Conservation (phyloP, 2,888 invertebrate species). For the Caenorhabditis sp. region DNA sequence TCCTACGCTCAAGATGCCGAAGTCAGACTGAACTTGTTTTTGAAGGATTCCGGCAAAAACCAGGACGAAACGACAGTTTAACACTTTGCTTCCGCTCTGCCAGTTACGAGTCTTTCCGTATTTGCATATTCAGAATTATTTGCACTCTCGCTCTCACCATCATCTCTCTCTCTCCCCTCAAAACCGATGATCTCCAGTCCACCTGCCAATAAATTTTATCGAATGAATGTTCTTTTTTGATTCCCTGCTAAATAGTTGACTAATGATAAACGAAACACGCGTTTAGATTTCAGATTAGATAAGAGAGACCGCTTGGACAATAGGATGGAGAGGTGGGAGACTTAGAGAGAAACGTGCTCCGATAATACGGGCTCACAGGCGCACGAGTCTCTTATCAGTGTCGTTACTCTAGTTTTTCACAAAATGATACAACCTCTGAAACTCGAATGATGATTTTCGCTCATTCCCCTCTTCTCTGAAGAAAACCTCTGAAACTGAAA, state of each 20-base stretch:
- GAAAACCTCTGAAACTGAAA: neutral
- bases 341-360: constrained; percentile 29
- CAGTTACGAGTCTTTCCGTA: constrained; percentile 16
- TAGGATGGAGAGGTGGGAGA: neutral
- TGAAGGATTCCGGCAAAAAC: constrained; percentile 62
- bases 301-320: constrained; percentile 3
- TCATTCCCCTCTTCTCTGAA: constrained; percentile 3
- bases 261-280: constrained; percentile 3
- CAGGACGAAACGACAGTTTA: constrained; percentile 73
- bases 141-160: neutral
- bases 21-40: constrained; percentile 71
- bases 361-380: constrained; percentile 19
- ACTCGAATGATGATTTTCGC: neutral
- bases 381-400: constrained; percentile 14
- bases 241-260: neutral
- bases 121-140: constrained; percentile 7
- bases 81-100: neutral
- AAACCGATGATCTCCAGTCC: constrained; percentile 12
- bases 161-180: constrained; percentile 2
- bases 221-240: constrained; percentile 13
- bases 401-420: constrained; percentile 3
- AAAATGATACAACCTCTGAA: neutral
- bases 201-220: constrained; percentile 18
- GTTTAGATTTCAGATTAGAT: constrained; percentile 16
- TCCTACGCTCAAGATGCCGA: constrained; percentile 72